Conservation (phyloP, 1,140 invertebrate genomes). For the Hylaeus anthracinus region DNA sequence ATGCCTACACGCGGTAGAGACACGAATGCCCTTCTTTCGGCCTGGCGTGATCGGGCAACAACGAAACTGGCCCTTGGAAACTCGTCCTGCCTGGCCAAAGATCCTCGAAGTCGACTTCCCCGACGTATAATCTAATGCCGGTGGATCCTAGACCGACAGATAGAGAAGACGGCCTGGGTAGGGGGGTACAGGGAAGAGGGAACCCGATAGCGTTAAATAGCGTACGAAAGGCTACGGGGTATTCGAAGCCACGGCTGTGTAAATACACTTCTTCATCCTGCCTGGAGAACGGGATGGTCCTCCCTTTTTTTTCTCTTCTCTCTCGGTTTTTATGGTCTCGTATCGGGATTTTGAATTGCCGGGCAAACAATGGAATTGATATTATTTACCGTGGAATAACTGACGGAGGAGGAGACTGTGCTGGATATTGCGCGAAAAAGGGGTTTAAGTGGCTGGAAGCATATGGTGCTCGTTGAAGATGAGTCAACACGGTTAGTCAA, state of each 20-base stretch:
- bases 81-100: conserved; percentile 43
- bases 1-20: conserved; percentile 16
- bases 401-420: not conserved
- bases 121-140: conserved; percentile 36
- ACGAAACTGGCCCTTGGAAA: conserved; percentile 50
- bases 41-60: not conserved
- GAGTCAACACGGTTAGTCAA: not conserved
- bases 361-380: conserved; percentile 31
- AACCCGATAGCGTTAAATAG: conserved; percentile 48
- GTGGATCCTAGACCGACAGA: conserved; percentile 52
- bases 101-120: conserved; percentile 42
- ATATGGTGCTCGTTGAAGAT: not conserved
- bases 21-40: conserved; percentile 1
- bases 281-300: not conserved
- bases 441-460: not conserved
- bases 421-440: not conserved
- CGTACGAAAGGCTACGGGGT: conserved; percentile 20
- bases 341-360: conserved; percentile 17
- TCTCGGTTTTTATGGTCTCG: too few species aligned
- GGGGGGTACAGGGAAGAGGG: conserved; percentile 19
- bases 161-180: conserved; percentile 41
- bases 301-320: not conserved
- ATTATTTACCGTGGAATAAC: conserved; percentile 18
- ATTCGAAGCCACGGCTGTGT: conserved; percentile 26
- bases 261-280: conserved; percentile 10